Evolutionary conservation across 2,113 vertebrate species (phyloP).

Genomic region (Archilochus colubris): DNA sequence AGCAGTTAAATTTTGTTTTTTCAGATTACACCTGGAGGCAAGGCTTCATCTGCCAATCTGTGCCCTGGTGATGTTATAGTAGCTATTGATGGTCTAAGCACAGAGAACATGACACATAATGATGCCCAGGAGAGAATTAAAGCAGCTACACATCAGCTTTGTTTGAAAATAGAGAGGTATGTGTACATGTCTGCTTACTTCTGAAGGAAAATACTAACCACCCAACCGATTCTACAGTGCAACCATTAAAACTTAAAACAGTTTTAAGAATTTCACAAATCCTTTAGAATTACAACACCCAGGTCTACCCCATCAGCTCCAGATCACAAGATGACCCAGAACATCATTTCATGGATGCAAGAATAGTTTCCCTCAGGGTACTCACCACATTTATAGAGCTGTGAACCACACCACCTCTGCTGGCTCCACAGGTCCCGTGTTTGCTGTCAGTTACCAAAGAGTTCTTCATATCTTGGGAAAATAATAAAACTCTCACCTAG

Average conservation of each 20-base stretch:
- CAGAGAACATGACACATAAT: constrained; percentile 90
- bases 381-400: not conserved
- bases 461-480: not conserved
- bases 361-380: not conserved
- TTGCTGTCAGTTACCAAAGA: not conserved
- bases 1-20: constrained; percentile 41
- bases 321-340: not conserved
- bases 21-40: constrained; percentile 95
- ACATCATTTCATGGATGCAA: not conserved
- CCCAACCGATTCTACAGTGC: not conserved
- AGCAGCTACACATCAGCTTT: constrained; percentile 83
- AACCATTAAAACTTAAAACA: not conserved
- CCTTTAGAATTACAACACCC: not conserved
- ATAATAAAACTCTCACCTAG: not conserved
- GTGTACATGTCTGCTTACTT: not conserved
- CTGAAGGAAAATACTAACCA: not conserved
- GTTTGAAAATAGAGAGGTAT: constrained; percentile 92
- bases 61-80: constrained; percentile 91
- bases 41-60: constrained; percentile 88
- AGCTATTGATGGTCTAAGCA: constrained; percentile 88
- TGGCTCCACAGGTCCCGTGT: not conserved
- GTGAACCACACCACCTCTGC: not conserved
- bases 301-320: not conserved
- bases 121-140: constrained; percentile 97
- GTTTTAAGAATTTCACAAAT: not conserved